Percentiles rank a stretch among this genome's conserved stretches.
Conservation (phyloP, 2,888 invertebrate genomes). For the Cantharis rustica region DNA sequence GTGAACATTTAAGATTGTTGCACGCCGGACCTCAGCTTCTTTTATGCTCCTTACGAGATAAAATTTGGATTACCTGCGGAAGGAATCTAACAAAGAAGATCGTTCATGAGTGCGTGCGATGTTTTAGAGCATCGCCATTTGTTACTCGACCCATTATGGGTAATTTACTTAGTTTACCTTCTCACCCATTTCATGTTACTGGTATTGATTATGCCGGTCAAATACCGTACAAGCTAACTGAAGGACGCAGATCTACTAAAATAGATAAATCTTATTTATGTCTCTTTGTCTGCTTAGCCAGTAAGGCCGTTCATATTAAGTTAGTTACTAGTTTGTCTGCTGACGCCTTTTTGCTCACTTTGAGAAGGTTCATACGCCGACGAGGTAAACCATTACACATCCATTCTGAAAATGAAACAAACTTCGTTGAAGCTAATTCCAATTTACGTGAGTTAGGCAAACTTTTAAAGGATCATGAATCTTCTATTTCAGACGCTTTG, state of each 20-base stretch:
- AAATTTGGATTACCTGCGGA: conserved; percentile 21
- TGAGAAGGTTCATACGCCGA: neutral
- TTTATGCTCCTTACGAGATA: conserved; percentile 7
- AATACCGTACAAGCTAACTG: too few species aligned
- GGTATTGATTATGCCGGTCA: too few species aligned
- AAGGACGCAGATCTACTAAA: conserved; percentile 1
- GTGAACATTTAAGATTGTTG: conserved; percentile 8
- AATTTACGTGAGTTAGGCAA: neutral
- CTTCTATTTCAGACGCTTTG: neutral
- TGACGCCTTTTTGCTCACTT: neutral
- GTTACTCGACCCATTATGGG: neutral
- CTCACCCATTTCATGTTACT: too few species aligned
- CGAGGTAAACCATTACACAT: neutral
- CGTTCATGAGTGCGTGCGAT: conserved; percentile 16
- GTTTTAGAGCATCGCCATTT: conserved; percentile 24
- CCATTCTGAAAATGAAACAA: neutral
- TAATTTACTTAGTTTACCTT: neutral
- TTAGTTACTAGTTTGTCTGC: neutral
- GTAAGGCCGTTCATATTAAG: neutral
- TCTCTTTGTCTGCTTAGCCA: neutral
- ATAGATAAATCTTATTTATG: neutral
- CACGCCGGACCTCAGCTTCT: conserved; percentile 18
- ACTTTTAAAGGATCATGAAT: neutral
- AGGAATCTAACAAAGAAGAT: neutral
- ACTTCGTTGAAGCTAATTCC: neutral